Conservation (phyloP, 1,140 invertebrate genomes). For the Colletes gigas region DNA sequence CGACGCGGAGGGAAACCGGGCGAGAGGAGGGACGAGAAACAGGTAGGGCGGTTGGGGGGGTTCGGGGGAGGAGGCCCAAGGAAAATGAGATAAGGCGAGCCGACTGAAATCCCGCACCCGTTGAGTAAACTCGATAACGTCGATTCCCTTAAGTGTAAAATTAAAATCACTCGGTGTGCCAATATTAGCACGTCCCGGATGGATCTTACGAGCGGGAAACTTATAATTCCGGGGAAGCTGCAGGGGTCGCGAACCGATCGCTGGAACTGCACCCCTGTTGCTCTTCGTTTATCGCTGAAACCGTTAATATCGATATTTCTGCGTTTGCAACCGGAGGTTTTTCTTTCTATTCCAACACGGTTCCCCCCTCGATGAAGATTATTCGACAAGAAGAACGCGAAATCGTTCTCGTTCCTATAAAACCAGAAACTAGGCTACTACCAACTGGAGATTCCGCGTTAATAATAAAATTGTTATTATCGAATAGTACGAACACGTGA, state of each 20-base stretch:
- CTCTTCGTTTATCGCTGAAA: not conserved
- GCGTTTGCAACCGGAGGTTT: too few species aligned
- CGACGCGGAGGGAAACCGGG: not conserved
- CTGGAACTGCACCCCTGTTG: not conserved
- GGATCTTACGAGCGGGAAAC: conserved; percentile 33
- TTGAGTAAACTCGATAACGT: conserved; percentile 55
- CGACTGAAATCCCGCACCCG: conserved; percentile 33
- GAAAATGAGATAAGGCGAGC: conserved; percentile 25
- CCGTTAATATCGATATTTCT: too few species aligned
- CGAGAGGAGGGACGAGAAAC: not conserved
- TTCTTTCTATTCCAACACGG: too few species aligned
- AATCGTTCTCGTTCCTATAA: too few species aligned
- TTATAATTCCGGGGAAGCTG: conserved; percentile 39
- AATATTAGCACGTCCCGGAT: conserved; percentile 50
- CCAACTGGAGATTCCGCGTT: too few species aligned
- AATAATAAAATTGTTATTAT: too few species aligned
- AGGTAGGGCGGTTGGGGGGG: too few species aligned
- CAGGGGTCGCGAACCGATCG: not conserved
- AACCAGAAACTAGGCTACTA: too few species aligned
- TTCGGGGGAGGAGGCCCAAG: not conserved
- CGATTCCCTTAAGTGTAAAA: conserved; percentile 59
- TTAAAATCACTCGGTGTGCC: conserved; percentile 56
- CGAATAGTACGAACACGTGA: too few species aligned
- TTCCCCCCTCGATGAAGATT: too few species aligned
- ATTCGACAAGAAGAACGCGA: too few species aligned